Evolutionary conservation across 1,140 invertebrate genomes (phyloP), one percentile per base, ranked within the genome.

Genomic region (Atta cephalotes): DNA sequence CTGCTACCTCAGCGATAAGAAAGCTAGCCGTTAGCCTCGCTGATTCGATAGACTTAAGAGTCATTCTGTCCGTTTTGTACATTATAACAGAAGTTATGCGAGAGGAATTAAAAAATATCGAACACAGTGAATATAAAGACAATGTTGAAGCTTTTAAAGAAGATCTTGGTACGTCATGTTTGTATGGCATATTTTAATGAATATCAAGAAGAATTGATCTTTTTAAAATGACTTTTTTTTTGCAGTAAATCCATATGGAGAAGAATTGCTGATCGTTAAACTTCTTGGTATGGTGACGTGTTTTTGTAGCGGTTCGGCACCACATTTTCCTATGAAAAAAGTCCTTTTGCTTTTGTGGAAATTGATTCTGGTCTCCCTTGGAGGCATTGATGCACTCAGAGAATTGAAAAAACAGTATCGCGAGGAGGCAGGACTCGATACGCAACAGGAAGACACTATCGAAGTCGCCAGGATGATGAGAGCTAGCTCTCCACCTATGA

Each of bases 311-410:
- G 98, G 98, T 0, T 97, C 97, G 60, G 98, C 98, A 14, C 98
- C 98, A 65, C 98, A 99, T 96, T 99, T 99, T 96, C 99, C 99
- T 18, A 99, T 99, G 97, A 99, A 99, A 94, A 99, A 99, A 96
- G 98, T 99, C 76, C 95, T 99, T 39, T 95, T 99, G n/a, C 95
- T 99, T 2, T 93, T 99, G 16, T 99, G 99, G 99, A 99, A 99
- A 96, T 96, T 98, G 3, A 97, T 99, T 65, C 95, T 99, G 72
- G 96, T 99, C 2, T 98, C 98, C 14, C 95, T 99, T 25, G 99
- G 99, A 31, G 99, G 98, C 16, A 98, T 98, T 87, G 97, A 97
- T 84, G 97, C 97, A 51, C 95, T 99, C 2, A 97, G 97, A 92
- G 96, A 97, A 87, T 94, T 97, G 18, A 99, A 99, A 95, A 96